These are phyloP conservation scores for Cephus pygmeus DNA, from an alignment of 2,888 invertebrate species.

Conservation along the genomic window DNA sequence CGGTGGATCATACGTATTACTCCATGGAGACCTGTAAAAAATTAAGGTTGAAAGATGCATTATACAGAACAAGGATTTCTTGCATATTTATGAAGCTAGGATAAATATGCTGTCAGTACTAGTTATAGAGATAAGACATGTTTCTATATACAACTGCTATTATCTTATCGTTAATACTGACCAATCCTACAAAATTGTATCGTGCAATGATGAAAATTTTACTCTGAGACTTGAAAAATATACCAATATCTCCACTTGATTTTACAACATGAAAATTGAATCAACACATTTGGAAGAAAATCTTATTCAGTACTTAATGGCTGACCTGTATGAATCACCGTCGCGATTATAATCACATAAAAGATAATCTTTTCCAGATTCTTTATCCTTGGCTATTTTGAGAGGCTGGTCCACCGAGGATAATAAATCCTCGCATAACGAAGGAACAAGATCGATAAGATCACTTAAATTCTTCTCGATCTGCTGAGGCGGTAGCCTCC, in stretches of 20 bases:
- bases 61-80: neutral
- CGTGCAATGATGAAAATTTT: neutral
- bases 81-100: neutral
- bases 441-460: constrained; percentile 95
- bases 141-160: neutral
- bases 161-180: neutral
- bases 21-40: constrained; percentile 90
- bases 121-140: neutral
- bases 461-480: constrained; percentile 98
- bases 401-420: constrained; percentile 98
- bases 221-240: neutral
- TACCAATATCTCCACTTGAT: neutral
- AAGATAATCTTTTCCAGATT: constrained; percentile 95
- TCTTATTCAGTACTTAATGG: neutral
- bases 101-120: neutral
- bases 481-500: constrained; percentile 98
- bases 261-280: neutral
- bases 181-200: neutral
- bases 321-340: constrained; percentile 93
- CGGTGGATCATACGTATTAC: constrained; percentile 97
- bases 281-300: neutral
- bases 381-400: constrained; percentile 96
- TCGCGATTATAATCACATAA: constrained; percentile 99
- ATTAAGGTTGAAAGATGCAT: neutral
- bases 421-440: constrained; percentile 94